Evolutionary conservation across 1,140 invertebrate genomes (phyloP), one percentile per base, ranked within the genome.

Genomic region (Drosophila truncata): DNA sequence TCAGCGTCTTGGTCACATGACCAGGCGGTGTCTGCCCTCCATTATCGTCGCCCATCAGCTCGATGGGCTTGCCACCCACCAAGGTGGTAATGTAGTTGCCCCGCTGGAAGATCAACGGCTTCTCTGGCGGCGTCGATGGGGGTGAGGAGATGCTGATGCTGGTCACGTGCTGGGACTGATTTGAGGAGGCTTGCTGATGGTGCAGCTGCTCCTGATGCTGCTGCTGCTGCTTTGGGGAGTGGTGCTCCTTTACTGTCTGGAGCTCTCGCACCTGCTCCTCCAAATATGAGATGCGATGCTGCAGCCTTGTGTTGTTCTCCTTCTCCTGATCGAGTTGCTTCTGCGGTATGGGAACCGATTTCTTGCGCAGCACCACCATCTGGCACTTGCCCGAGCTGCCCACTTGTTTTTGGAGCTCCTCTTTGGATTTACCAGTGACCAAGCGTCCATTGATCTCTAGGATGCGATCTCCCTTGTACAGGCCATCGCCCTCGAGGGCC

Each of bases 201-300:
- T 61, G 80, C 14, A 57, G 71, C 2, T 67, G 64, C 2, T 76
- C 69, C 6, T 46, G 62, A 2, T 70, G 66, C 33, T 73, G 52
- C 11, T 77, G 52, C 11, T 77, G 31, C 31, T 33, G 65, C 14
- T 74, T 50, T 0, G 64, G 35, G 2, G 62, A 72, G 8, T 55
- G 64, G 11, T 80, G 73, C 23, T 91, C 86, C 67, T 91, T 93
- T n/a, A 72, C 92, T 59, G 47, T 88, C 6, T 96, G 92, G 2
- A 96, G 93, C 80, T 97, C 96, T 1, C 94, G 93, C 50, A 98
- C 97, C 92, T 98, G 97, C 78, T 98, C 97, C 91, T 98, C 97
- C 42, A 98, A 94, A 92, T 98, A 98, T 3, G 96, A 96, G 49
- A 98, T 98, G 57, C 97, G 94, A 92, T 98, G 97, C 9, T 96